A percentile compares a stretch with the other conserved stretches of the same genome.
Evolutionary conservation across 2,113 vertebrate genomes (phyloP).

Genomic region (Phaethon lepturus): DNA sequence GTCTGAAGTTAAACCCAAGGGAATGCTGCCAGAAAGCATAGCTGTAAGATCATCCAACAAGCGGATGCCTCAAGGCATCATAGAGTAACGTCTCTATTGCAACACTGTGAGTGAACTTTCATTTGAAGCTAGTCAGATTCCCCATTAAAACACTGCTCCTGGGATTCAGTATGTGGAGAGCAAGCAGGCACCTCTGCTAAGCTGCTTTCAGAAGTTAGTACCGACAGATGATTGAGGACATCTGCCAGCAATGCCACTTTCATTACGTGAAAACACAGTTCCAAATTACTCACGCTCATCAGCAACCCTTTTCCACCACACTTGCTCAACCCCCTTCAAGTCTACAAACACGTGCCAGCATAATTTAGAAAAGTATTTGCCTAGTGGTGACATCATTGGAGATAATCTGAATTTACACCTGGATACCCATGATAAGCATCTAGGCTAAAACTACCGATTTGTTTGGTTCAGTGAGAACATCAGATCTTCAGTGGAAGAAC

Average conservation of each 20-base stretch:
- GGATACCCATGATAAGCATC: not conserved
- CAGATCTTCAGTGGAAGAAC: not conserved
- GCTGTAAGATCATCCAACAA: not conserved
- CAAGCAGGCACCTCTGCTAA: not conserved
- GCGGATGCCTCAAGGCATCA: not conserved
- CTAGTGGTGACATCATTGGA: not conserved
- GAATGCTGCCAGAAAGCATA: conserved; percentile 1
- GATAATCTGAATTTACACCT: not conserved
- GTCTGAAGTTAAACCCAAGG: not conserved
- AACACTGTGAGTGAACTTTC: not conserved
- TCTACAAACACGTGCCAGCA: not conserved
- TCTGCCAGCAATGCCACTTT: not conserved
- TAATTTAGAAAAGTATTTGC: not conserved
- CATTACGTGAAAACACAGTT: not conserved
- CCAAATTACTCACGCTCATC: not conserved
- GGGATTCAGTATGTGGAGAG: not conserved
- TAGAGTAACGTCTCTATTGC: not conserved
- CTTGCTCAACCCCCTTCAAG: not conserved
- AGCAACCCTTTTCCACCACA: not conserved
- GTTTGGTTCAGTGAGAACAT: not conserved
- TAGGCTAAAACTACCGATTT: not conserved
- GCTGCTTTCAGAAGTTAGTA: not conserved
- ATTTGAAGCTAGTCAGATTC: not conserved
- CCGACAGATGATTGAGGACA: not conserved
- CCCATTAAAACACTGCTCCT: not conserved